These are phyloP conservation scores for Sabatieria punctata DNA, from an alignment of 2,888 invertebrate genomes.

Conservation along the genomic window DNA sequence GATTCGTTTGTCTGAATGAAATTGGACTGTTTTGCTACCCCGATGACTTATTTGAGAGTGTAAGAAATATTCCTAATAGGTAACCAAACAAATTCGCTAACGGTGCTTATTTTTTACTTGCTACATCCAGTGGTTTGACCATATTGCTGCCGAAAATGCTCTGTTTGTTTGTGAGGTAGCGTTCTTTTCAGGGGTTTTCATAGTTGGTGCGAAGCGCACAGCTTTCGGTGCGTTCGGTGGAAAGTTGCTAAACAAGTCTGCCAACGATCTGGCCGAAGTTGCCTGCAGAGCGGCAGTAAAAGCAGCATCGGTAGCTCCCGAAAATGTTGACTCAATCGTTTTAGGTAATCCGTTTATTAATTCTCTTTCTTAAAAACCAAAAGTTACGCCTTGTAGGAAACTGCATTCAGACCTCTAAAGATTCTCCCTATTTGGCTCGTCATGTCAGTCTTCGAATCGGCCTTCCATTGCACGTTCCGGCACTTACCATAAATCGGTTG, in stretches of 20 bases:
- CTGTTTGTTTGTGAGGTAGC: too few relatives aligned
- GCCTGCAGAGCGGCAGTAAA: conserved; percentile 35
- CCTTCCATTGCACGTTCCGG: conserved; percentile 65
- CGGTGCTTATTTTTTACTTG: too few relatives aligned
- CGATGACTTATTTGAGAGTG: too few relatives aligned
- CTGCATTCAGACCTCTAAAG: conserved; percentile 50
- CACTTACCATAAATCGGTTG: conserved; percentile 69
- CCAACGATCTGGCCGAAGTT: conserved; percentile 51
- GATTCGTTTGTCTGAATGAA: too few relatives aligned
- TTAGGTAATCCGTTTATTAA: too few relatives aligned
- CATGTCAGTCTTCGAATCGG: conserved; percentile 70
- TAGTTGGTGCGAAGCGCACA: conserved; percentile 83
- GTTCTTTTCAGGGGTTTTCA: conserved; percentile 34
- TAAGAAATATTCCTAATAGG: too few relatives aligned
- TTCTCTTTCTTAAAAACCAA: too few relatives aligned
- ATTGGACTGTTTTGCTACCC: too few relatives aligned
- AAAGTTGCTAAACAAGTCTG: conserved; percentile 36
- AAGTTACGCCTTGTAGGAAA: conserved; percentile 22
- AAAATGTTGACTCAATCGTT: conserved; percentile 66
- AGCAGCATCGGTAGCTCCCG: conserved; percentile 61
- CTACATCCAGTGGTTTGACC: too few relatives aligned
- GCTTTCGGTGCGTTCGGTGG: conserved; percentile 86
- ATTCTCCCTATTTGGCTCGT: conserved; percentile 67
- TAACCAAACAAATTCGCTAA: too few relatives aligned
- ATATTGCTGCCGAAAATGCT: too few relatives aligned